Conservation (phyloP, 2,113 vertebrate species). For the Eleginops maclovinus region DNA sequence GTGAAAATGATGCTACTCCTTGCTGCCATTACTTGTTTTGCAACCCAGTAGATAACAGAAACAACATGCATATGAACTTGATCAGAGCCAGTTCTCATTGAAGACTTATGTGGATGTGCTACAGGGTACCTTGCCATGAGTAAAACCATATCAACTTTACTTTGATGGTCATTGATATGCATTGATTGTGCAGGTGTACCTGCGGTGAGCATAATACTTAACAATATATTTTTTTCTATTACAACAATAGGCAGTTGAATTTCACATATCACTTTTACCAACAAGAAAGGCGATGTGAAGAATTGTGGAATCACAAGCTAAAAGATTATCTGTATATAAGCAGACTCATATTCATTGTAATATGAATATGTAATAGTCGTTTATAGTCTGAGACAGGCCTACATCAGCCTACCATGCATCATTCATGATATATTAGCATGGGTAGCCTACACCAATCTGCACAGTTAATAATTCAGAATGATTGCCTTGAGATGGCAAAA, state of each 20-base stretch:
- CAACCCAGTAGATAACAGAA: constrained; percentile 35
- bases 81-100: background rate
- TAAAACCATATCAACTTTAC: background rate
- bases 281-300: background rate
- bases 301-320: background rate
- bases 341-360: background rate
- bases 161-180: background rate
- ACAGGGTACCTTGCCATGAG: background rate
- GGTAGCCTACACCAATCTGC: background rate
- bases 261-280: background rate
- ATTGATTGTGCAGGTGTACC: constrained; percentile 14
- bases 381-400: background rate
- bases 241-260: background rate
- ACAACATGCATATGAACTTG: background rate
- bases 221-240: background rate
- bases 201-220: background rate
- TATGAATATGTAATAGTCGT: background rate
- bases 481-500: background rate
- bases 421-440: constrained; percentile 48
- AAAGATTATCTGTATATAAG: background rate
- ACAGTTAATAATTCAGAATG: constrained; percentile 25
- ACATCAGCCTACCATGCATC: constrained; percentile 20
- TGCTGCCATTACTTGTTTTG: constrained; percentile 21
- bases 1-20: background rate
- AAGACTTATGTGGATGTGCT: background rate